phyloP scores from a whole-genome alignment of 2,888 invertebrate species.

The Mylabris sibirica region DNA sequence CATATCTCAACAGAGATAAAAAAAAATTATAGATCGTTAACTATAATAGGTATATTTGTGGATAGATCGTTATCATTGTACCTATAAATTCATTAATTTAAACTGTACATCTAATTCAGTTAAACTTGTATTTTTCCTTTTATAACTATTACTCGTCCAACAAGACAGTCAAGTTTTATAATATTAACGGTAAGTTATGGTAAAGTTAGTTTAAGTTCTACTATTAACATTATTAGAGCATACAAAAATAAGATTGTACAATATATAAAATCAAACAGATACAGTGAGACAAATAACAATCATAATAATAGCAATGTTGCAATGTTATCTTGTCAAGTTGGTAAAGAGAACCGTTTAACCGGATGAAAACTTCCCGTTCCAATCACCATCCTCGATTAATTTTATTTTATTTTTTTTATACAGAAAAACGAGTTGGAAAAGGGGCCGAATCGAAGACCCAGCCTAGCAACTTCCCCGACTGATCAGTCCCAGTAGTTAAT shows the following conservation, averaged over 20 bases:
- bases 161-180: constrained; percentile 9
- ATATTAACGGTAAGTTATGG: constrained; percentile 20
- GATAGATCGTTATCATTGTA: background rate
- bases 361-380: constrained; percentile 43
- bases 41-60: too few species aligned
- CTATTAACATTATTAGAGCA: constrained; percentile 23
- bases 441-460: too few species aligned
- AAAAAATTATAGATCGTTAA: too few species aligned
- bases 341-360: constrained; percentile 31
- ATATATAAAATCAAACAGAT: background rate
- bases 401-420: too few species aligned
- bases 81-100: background rate
- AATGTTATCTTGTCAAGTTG: constrained; percentile 14
- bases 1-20: too few species aligned
- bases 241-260: constrained; percentile 3
- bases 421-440: too few species aligned
- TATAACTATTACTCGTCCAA: background rate
- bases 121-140: background rate
- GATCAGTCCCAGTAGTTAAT: too few species aligned
- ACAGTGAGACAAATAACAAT: background rate
- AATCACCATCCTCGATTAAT: constrained; percentile 18
- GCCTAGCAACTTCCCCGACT: too few species aligned
- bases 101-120: too few species aligned
- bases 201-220: constrained; percentile 13
- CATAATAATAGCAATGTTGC: background rate